Base-by-base conservation (phyloP, 2,797 vertebrate genomes). In the Hydrolagus colliei region DNA sequence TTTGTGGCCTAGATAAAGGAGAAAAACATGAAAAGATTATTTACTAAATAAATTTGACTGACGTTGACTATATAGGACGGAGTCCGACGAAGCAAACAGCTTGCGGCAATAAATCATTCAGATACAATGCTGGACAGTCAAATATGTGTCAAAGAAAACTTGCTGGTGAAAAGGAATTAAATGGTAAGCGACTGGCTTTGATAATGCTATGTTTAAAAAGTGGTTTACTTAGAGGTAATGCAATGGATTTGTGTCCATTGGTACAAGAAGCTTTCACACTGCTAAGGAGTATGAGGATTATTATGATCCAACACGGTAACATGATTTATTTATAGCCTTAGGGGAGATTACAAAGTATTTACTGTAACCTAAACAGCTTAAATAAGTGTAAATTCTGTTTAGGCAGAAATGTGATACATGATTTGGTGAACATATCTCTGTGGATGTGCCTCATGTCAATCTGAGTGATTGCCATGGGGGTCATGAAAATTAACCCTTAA, bases 1-100 rank as follows among this genome's bases (percentile, higher is more conserved):
- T 59, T 86, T 14, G 41, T 78, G 16, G 78, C 88, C 73, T 86
- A 27, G 87, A 27, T 87, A n/a, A 87, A 79, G 86, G 77, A 35
- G 90, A 89, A 85, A n/a, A 4, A 86, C 27, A 27, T 13, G 88
- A 87, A 89, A 86, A 59, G 73, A 87, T 89, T 88, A 87, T 86
- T 76, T 59, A 86, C 87, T 89, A 93, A 92, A 92, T 90, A 91
- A 89, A 91, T 88, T 88, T 90, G 86, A 89, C 84, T 89, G 88
- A 22, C 86, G 88, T 88, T 90, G 89, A 88, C 87, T 89, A 91
- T 91, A 93, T 90, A 90, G 89, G 72, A 18, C 86, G 41, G 76
- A 8, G 9, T 9, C 72, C 88, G 85, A 86, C 86, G 89, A 85
- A 88, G 63, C 71, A 80, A 86, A 88, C 88, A 73, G 0, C 86